phyloP scores from a whole-genome alignment of 2,888 invertebrate species.

The Tridacna crocea region DNA sequence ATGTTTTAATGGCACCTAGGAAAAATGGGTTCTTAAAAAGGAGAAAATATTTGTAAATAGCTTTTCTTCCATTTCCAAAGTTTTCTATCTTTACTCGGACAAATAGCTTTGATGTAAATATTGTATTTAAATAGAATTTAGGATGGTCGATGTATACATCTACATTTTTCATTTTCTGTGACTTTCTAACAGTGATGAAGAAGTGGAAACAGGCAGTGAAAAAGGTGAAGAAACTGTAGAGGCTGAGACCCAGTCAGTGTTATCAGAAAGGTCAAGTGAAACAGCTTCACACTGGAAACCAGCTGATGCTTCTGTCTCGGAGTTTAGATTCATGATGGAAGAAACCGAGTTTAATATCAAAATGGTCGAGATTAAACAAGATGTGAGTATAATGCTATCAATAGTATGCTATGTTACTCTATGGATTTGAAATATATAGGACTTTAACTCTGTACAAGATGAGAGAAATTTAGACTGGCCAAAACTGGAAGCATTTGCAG shows the following conservation, averaged over 20 bases:
- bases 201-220: constrained; percentile 34
- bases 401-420: neutral
- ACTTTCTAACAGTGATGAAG: constrained; percentile 36
- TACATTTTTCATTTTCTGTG: neutral
- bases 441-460: no score
- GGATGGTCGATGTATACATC: neutral
- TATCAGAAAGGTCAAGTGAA: constrained; percentile 35
- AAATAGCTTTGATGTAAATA: no score
- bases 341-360: constrained; percentile 78
- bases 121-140: no score
- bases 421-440: no score
- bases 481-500: no score
- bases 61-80: no score
- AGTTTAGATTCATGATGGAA: constrained; percentile 70
- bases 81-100: no score
- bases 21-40: no score
- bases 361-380: constrained; percentile 76
- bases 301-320: constrained; percentile 51
- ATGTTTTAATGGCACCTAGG: no score
- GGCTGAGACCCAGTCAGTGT: constrained; percentile 32
- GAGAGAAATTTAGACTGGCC: no score
- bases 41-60: no score
- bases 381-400: constrained; percentile 70
- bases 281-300: constrained; percentile 57
- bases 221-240: constrained; percentile 20